Conservation (phyloP, 2,888 invertebrate species). For the Drymonia ruficornis region DNA sequence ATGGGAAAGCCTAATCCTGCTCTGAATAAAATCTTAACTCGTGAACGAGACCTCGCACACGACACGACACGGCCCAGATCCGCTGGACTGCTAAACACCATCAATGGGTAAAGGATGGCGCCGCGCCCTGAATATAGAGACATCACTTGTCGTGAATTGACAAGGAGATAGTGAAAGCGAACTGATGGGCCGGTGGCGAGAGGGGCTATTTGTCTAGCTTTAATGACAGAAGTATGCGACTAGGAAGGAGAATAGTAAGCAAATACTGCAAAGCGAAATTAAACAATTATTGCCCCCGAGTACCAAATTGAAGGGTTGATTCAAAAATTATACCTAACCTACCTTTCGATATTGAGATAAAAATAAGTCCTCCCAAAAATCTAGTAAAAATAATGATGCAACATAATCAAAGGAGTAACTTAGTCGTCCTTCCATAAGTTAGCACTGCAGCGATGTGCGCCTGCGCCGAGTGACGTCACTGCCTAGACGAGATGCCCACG, state of each 20-base stretch:
- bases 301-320: no score
- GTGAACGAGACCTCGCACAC: slow-evolving; percentile 2
- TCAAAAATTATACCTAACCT: no score
- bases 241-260: no score
- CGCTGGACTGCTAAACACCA: slow-evolving; percentile 2
- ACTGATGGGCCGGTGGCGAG: background rate
- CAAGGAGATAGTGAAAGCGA: slow-evolving; percentile 6
- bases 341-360: no score
- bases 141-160: slow-evolving; percentile 1
- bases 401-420: no score
- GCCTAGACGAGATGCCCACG: background rate
- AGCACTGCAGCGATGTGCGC: slow-evolving; percentile 1
- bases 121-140: slow-evolving; percentile 4
- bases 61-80: background rate
- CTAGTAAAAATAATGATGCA: no score
- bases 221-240: no score
- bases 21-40: background rate
- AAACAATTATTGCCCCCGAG: no score
- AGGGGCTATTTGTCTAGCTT: background rate
- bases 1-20: background rate
- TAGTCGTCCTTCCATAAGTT: slow-evolving; percentile 1
- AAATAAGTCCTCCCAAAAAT: no score
- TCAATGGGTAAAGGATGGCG: background rate
- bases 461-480: background rate
- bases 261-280: no score